Conservation (phyloP, 35 echinoderm and acorn worm genomes). For the Chiridota heheva region DNA sequence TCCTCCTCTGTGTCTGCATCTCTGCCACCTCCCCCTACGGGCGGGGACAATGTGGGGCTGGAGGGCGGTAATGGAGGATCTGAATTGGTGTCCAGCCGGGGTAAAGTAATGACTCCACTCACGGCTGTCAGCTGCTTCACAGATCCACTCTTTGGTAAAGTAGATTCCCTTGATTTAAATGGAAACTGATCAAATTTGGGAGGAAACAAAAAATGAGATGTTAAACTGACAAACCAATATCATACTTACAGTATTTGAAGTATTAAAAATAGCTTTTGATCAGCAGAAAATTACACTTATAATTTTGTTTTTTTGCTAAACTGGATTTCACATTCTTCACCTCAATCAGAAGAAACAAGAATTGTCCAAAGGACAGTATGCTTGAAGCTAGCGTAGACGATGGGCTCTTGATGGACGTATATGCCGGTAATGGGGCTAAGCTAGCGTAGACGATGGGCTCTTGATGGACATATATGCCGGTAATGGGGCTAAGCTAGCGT, state of each 20-base stretch:
- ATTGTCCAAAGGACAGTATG: too few species aligned
- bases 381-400: too few species aligned
- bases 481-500: too few species aligned
- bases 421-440: too few species aligned
- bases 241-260: neutral
- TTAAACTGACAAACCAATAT: neutral
- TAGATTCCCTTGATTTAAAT: slow-evolving; percentile 30
- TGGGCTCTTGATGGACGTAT: too few species aligned
- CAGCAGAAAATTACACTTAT: too few species aligned
- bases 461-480: too few species aligned
- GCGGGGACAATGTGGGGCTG: neutral
- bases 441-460: too few species aligned
- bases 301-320: too few species aligned
- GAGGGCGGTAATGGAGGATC: slow-evolving; percentile 26
- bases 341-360: too few species aligned
- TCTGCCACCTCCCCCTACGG: neutral
- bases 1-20: slow-evolving; percentile 7
- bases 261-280: neutral
- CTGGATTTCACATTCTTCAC: too few species aligned
- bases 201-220: neutral
- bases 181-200: slow-evolving; percentile 82
- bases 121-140: slow-evolving; percentile 72
- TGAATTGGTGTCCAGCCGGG: slow-evolving; percentile 43
- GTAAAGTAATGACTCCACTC: slow-evolving; percentile 91
- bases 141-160: slow-evolving; percentile 14